Evolutionary conservation across 2,113 vertebrate genomes (phyloP).

Genomic region (Prunella himalayana): DNA sequence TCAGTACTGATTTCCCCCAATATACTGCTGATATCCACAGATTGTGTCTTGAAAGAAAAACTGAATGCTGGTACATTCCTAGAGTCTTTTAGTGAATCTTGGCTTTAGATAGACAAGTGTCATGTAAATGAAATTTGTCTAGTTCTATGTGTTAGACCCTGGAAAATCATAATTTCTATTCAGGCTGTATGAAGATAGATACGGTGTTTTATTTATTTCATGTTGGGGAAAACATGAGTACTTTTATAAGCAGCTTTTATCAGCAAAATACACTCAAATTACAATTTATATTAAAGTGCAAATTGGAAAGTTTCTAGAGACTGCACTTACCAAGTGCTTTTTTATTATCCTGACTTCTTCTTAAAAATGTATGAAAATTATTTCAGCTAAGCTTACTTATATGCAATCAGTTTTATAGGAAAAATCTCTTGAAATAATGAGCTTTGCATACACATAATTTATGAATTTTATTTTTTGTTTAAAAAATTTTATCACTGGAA

Average conservation of each 20-base stretch:
- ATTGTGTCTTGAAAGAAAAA: not conserved
- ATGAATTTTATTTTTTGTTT: not conserved
- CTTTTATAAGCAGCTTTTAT: not conserved
- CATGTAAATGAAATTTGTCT: not conserved
- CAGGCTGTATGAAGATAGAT: not conserved
- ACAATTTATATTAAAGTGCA: not conserved
- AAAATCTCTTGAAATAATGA: not conserved
- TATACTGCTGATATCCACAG: not conserved
- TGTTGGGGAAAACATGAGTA: not conserved
- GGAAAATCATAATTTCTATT: not conserved
- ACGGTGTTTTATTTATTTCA: not conserved
- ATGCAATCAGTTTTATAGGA: not conserved
- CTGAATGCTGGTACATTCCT: not conserved
- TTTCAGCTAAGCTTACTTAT: not conserved
- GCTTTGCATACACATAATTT: not conserved
- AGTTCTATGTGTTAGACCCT: not conserved
- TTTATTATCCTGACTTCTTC: not conserved
- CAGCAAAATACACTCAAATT: not conserved
- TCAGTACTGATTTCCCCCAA: not conserved
- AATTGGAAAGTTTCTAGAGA: not conserved
- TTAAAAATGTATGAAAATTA: not conserved
- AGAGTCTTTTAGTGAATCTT: not conserved
- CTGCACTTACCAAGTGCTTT: not conserved
- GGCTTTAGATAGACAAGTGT: not conserved
- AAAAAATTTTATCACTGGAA: not conserved